Percentiles rank a stretch among this genome's conserved stretches.
Conservation (phyloP, 2,797 vertebrate species). For the Paratrypauchen microcephalus region DNA sequence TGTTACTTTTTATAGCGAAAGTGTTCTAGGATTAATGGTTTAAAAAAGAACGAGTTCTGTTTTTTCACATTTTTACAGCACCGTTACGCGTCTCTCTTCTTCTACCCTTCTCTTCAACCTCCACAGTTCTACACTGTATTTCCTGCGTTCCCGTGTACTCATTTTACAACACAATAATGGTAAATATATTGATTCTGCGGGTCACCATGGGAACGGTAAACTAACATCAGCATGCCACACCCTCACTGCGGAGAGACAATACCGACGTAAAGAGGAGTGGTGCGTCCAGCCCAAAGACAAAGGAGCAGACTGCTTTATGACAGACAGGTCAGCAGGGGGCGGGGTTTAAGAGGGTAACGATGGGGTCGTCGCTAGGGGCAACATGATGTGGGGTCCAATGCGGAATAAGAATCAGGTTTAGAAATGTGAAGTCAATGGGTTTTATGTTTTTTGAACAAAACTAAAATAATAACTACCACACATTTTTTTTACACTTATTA, state of each 20-base stretch:
- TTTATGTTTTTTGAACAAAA: background rate
- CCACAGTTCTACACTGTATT: background rate
- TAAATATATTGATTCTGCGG: background rate
- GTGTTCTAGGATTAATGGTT: too few species aligned
- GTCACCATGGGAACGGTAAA: background rate
- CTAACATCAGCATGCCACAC: background rate
- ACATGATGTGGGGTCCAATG: background rate
- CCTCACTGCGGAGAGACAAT: background rate
- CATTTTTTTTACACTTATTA: too few species aligned
- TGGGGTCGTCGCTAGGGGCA: background rate
- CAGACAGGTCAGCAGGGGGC: conserved; percentile 4
- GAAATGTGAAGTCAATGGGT: background rate
- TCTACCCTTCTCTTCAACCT: too few species aligned
- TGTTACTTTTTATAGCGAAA: too few species aligned
- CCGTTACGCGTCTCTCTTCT: too few species aligned
- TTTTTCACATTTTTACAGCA: too few species aligned
- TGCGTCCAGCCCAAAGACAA: conserved; percentile 1
- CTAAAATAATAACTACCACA: background rate
- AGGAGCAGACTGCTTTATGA: conserved; percentile 7
- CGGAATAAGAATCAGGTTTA: background rate
- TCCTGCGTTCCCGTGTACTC: background rate
- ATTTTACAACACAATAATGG: background rate
- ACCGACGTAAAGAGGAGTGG: conserved; percentile 1
- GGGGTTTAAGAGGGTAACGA: background rate
- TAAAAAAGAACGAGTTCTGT: too few species aligned